These are phyloP conservation scores for Puntigrus tetrazona DNA, from an alignment of 2,113 vertebrate species.

Conservation along the genomic window DNA sequence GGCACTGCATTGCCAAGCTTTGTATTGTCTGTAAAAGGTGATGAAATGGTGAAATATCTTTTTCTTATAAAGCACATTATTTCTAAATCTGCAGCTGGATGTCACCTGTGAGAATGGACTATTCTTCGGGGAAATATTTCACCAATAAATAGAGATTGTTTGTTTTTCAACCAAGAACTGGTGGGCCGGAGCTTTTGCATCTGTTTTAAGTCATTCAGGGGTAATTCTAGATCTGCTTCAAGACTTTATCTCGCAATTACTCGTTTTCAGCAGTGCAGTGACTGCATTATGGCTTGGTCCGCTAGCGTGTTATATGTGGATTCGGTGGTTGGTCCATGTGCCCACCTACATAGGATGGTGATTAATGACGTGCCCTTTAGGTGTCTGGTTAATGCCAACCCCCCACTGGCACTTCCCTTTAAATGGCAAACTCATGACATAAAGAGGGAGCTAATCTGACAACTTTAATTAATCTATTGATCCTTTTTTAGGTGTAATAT, in stretches of 20 bases:
- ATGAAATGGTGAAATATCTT: background rate
- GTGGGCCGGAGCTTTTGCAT: background rate
- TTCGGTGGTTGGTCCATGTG: background rate
- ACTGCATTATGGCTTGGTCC: background rate
- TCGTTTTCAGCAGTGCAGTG: background rate
- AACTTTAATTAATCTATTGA: constrained; percentile 41
- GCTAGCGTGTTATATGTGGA: constrained; percentile 2
- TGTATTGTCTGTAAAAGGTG: background rate
- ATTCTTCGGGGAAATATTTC: background rate
- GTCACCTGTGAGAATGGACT: constrained; percentile 4
- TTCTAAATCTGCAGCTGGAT: background rate
- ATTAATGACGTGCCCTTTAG: constrained; percentile 50
- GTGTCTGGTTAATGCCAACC: constrained; percentile 44
- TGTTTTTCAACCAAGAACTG: background rate
- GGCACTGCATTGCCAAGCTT: background rate
- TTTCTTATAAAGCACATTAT: background rate
- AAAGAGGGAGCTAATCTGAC: constrained; percentile 40
- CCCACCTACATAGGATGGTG: constrained; percentile 32
- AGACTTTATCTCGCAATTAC: background rate
- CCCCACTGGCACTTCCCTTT: constrained; percentile 49
- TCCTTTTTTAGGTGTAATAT: constrained; percentile 6
- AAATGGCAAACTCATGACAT: constrained; percentile 47
- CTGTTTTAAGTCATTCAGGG: background rate
- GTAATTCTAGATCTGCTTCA: background rate
- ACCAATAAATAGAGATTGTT: background rate